Base-by-base conservation (phyloP, 1,140 invertebrate species). In the Orussus abietinus region DNA sequence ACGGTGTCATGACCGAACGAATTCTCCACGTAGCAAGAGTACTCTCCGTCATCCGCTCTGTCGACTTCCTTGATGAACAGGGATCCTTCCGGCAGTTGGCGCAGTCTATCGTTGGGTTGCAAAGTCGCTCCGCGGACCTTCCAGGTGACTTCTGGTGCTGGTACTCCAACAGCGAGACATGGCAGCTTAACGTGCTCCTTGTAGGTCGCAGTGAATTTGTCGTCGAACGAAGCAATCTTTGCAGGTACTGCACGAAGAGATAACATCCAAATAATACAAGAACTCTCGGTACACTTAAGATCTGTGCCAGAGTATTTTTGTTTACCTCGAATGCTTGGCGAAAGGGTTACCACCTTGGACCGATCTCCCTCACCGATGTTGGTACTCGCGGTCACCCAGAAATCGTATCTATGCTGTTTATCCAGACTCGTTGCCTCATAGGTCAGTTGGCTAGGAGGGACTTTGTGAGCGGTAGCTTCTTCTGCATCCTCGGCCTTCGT, bases 361-460 rank as follows among this genome's bases (percentile, higher is more conserved):
- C 85, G 80, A 72, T 90, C 86, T 25, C 92, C 91, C 80, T 95
- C 92, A 4, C 92, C 92, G 57, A 94, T 92, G 43, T 87, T 86
- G 0, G 92, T 96, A 31, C 88, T 90, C 25, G 91, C 91, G 9
- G 91, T 94, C 0, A 96, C 90, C 90, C 91, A 95, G 71, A 96
- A 94, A 66, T 94, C 89, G 59, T 94, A 94, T 41, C 86, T 83
- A 33, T 80, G 76, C 53, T 85, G 85, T 53, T 86, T 82, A 53
- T 86, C 86, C 49, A 95, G 67, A 50, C 88, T 86, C 31, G 84
- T 85, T 6, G 90, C 88, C 65, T 93, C 92, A 75, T 79, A 78
- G 51, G 76, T 62, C 47, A 75, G 49, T 64, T 77, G 56, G 50
- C 69, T 74, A 0, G 64, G 66, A 11, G 72, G 67, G 50, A 87